Evolutionary conservation across 1,140 invertebrate species (phyloP), one percentile per base, ranked within the genome.

Genomic region (Pachyrhynchus sulphureomaculatus): DNA sequence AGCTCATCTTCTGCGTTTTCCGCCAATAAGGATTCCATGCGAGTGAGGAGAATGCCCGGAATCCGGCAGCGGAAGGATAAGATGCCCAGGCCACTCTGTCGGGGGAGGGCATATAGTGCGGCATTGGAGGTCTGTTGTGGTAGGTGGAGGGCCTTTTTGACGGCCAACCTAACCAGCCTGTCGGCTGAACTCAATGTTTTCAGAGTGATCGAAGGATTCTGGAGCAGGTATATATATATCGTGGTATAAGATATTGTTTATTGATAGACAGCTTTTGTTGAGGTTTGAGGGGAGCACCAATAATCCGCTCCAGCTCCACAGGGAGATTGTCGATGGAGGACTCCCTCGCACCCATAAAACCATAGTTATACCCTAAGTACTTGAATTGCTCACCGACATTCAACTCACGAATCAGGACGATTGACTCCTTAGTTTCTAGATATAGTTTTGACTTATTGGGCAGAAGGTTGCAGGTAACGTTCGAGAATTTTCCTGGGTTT

Each of bases 241-340:
- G 17, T 0, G 69, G 67, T 4, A 67, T 33, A 4, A 69, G 5
- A 37, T 67, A 55, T 2, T n/a, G 17, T 18, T 53, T 44, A 0
- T 62, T 8, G 1, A 62, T 2, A 1, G 8, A 12, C 1, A 58
- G 29, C 8, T 74, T 69, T 52, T 75, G 74, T 23, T 72, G 62
- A 0, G 69, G 70, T 44, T 75, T 73, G 0, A 75, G 41, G 0
- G 74, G 71, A 0, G 71, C 68, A 8, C 12, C 24, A 12, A 37
- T 23, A 13, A 69, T 21, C 6, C 49, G 37, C 3, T 39, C 8
- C 8, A 70, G 42, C 66, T 76, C 77, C 42, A 76, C 78, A 0
- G 75, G 75, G n/a, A 78, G 37, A 0, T 66, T n/a, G n/a, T n/a
- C n/a, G n/a, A n/a, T n/a, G n/a, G n/a, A n/a, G n/a, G n/a, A n/a